Evolutionary conservation across 2,113 vertebrate species (phyloP), one percentile per base, ranked within the genome.

Genomic region (Hyaena hyaena): DNA sequence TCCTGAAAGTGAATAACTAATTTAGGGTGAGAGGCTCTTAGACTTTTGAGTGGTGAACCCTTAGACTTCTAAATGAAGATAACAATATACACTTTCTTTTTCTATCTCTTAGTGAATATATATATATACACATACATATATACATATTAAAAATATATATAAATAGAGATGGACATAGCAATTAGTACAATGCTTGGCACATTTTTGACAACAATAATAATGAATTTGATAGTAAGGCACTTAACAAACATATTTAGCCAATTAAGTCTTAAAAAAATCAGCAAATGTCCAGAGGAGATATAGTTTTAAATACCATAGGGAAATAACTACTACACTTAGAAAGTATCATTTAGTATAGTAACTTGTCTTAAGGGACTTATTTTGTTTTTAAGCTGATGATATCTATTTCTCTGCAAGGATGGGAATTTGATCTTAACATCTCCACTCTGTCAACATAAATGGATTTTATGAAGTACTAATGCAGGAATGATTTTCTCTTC

Each of bases 321-420:
- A 97, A 95, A 50, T 23, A 88, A 58, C 12, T 31, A 71, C 74
- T 43, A n/a, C 12, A 43, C 23, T 79, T 1, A 16, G 63, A 88
- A 94, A 92, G 87, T 81, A 84, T 23, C 21, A 90, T 45, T 90
- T 58, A 90, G 92, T 86, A 45, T n/a, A 84, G 90, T 87, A 95
- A 93, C 83, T 92, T 95, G 31, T 88, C 69, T 84, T 93, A 33
- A 17, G 85, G 23, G 88, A 80, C 7, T 68, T 9, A 53, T 69
- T 95, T 94, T 93, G 81, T 87, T 84, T 90, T 88, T 81, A 69
- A 88, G 45, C 16, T 81, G 24, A 55, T 31, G 28, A 79, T 77
- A 92, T 91, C 19, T 77, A 28, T 69, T 96, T 93, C 63, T 83
- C n/a, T 80, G 31, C 28, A 92, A 90, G 71, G 85, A 48, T 50